Percentiles rank a stretch among this genome's conserved stretches.
These are phyloP conservation scores for Sycophila sp. DNA, from an alignment of 1,140 invertebrate species.

Conservation along the genomic window DNA sequence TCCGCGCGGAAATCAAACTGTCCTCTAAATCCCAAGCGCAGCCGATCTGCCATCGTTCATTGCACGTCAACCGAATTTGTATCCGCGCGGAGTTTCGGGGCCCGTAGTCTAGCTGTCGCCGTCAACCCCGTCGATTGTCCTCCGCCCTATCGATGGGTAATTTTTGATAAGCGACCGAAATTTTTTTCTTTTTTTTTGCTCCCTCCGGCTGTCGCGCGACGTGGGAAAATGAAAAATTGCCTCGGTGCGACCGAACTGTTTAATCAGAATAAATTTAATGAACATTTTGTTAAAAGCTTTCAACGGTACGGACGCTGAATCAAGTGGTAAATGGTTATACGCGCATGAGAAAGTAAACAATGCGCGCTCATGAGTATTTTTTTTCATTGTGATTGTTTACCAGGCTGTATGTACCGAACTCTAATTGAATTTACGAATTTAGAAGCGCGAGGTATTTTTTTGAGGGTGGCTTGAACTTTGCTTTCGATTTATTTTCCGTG, in stretches of 20 bases:
- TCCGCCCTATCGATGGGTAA: too few relatives aligned
- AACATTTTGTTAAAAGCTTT: slow-evolving; percentile 16
- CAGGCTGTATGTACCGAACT: not conserved
- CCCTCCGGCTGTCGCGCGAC: not conserved
- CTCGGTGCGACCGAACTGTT: not conserved
- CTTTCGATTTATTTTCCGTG: too few relatives aligned
- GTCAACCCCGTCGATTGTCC: too few relatives aligned
- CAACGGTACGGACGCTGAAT: not conserved
- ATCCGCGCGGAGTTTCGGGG: too few relatives aligned
- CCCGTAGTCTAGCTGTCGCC: too few relatives aligned
- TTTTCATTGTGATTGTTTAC: not conserved
- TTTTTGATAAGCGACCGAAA: slow-evolving; percentile 11
- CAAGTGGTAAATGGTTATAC: not conserved
- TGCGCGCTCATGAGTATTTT: not conserved
- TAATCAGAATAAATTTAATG: slow-evolving; percentile 24
- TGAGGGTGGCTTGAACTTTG: too few relatives aligned
- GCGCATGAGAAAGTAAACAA: slow-evolving; percentile 5
- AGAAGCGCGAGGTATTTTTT: too few relatives aligned
- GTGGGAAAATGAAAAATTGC: slow-evolving; percentile 4
- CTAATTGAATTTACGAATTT: slow-evolving; percentile 16
- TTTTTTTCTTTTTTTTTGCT: too few relatives aligned
- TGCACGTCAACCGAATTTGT: slow-evolving; percentile 57
- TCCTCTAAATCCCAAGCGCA: slow-evolving; percentile 64
- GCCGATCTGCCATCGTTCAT: slow-evolving; percentile 57
- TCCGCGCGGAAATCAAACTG: slow-evolving; percentile 61